These are phyloP conservation scores for Spea multiplicata DNA, from an alignment of 2,113 vertebrate species.

Conservation along the genomic window DNA sequence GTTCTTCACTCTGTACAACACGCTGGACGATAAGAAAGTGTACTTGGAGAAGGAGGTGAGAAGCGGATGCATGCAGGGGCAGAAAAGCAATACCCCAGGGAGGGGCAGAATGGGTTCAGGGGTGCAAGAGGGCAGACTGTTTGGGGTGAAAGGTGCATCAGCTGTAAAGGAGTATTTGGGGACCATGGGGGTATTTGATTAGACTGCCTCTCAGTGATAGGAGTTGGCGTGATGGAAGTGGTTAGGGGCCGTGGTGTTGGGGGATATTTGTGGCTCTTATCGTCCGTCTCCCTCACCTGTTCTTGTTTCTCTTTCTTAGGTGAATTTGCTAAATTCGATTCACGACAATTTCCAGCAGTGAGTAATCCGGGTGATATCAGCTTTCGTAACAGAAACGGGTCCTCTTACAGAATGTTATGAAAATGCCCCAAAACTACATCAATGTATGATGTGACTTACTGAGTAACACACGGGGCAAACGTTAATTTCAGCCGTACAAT, in stretches of 20 bases:
- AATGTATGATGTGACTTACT: too few relatives aligned
- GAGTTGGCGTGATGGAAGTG: too few relatives aligned
- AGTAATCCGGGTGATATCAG: conserved; percentile 59
- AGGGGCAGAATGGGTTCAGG: not conserved
- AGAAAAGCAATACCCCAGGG: too few relatives aligned
- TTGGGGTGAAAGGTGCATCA: too few relatives aligned
- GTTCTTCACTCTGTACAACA: conserved; percentile 98
- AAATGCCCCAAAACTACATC: too few relatives aligned
- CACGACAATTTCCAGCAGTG: conserved; percentile 98
- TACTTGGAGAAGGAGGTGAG: conserved; percentile 96
- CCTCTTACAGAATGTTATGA: not conserved
- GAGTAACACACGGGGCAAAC: too few relatives aligned
- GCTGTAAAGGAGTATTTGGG: too few relatives aligned
- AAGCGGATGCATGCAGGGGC: not conserved
- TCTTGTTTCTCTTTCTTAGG: conserved; percentile 62
- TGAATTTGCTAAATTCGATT: conserved; percentile 94
- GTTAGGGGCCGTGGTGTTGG: too few relatives aligned
- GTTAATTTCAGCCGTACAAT: too few relatives aligned
- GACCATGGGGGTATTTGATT: too few relatives aligned
- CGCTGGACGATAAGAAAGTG: conserved; percentile 95
- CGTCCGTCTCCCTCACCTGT: not conserved
- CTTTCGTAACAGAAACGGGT: not conserved
- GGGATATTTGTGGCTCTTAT: too few relatives aligned
- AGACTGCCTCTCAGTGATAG: too few relatives aligned
- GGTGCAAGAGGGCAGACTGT: not conserved